phyloP scores from a whole-genome alignment of 2,113 vertebrate genomes.

The Mesocricetus auratus region DNA sequence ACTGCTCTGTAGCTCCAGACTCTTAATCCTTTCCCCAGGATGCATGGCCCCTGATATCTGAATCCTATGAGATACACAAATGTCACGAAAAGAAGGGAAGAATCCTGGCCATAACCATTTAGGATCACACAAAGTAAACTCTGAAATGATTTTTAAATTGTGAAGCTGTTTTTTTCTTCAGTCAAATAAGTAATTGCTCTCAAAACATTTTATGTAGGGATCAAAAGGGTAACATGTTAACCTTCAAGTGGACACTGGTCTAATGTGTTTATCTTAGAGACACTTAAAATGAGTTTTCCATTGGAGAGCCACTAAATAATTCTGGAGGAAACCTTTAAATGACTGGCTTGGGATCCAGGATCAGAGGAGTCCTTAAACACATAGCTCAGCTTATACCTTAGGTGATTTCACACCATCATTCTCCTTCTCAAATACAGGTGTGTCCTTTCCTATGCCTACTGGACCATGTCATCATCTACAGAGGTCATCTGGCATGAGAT shows the following conservation, averaged over 20 bases:
- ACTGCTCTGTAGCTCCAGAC: conserved; percentile 1
- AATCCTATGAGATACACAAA: neutral
- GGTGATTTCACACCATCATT: neutral
- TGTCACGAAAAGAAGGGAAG: neutral
- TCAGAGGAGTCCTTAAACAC: conserved; percentile 2
- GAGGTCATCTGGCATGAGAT: neutral
- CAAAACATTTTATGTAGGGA: conserved; percentile 40
- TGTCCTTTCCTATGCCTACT: neutral
- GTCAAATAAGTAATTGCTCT: conserved; percentile 7
- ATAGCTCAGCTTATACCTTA: neutral
- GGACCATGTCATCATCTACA: neutral
- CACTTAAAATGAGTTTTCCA: conserved; percentile 58
- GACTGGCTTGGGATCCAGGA: neutral
- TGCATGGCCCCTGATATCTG: neutral
- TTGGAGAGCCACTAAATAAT: conserved; percentile 39
- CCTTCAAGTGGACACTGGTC: neutral
- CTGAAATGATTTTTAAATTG: conserved; percentile 27
- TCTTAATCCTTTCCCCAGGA: neutral
- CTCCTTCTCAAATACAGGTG: neutral
- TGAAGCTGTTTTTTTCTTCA: conserved; percentile 20
- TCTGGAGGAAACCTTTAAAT: conserved; percentile 35
- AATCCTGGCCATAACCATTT: neutral
- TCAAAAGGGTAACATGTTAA: conserved; percentile 28
- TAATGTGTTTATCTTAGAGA: conserved; percentile 42
- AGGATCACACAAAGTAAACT: conserved; percentile 12